Percentiles rank a stretch among this genome's conserved stretches.
Conservation (phyloP, 2,888 invertebrate genomes). For the Phorcus lineatus region DNA sequence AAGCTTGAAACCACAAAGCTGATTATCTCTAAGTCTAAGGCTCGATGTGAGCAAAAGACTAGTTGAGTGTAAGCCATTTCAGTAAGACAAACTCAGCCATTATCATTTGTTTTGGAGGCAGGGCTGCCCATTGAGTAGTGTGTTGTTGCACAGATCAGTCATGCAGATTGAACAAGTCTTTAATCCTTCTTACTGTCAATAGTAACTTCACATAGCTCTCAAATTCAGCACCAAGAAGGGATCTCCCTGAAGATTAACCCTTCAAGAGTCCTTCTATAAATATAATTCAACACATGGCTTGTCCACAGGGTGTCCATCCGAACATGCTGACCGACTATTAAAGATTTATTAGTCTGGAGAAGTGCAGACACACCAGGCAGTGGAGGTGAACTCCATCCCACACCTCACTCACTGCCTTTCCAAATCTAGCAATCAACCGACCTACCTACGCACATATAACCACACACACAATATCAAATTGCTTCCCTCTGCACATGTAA, state of each 20-base stretch:
- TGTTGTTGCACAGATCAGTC: not conserved
- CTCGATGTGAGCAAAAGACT: too few species aligned
- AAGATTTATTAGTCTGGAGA: not conserved
- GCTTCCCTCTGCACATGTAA: conserved; percentile 1
- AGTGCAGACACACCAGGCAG: not conserved
- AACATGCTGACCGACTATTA: not conserved
- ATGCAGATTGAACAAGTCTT: not conserved
- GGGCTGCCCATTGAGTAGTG: too few species aligned
- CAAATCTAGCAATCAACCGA: too few species aligned
- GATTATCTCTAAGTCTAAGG: too few species aligned
- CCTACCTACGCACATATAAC: not conserved
- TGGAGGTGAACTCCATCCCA: not conserved
- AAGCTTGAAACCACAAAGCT: too few species aligned
- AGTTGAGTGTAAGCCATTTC: too few species aligned
- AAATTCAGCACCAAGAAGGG: not conserved
- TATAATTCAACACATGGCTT: not conserved
- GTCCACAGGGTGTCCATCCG: not conserved
- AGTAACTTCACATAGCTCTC: not conserved
- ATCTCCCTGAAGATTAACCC: not conserved
- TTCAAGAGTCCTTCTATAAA: not conserved
- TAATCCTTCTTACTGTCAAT: conserved; percentile 2
- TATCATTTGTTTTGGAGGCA: too few species aligned
- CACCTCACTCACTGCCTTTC: too few species aligned
- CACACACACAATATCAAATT: conserved; percentile 3
- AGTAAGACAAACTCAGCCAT: too few species aligned